Conservation (phyloP, 2,888 invertebrate species). For the Leptopilina drosophilae region DNA sequence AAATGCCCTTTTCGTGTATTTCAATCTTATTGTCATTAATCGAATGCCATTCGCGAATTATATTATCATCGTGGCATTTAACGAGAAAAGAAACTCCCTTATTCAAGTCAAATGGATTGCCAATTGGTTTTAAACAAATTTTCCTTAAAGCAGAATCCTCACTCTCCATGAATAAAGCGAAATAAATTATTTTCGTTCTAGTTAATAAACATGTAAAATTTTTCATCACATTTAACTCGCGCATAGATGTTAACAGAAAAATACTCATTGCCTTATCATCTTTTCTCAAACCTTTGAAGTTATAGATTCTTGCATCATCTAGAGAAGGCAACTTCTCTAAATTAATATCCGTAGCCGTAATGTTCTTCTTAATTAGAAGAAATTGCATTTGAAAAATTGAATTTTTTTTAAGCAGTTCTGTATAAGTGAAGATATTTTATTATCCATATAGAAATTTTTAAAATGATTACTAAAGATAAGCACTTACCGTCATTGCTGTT, state of each 20-base stretch:
- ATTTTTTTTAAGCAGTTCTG: neutral
- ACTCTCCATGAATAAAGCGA: neutral
- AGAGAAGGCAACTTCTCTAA: neutral
- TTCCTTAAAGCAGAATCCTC: neutral
- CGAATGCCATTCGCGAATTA: neutral
- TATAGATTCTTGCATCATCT: neutral
- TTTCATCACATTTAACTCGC: neutral
- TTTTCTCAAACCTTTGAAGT: neutral
- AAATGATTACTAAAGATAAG: no score
- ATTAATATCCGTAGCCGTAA: neutral
- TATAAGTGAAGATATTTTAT: no score
- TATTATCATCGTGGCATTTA: neutral
- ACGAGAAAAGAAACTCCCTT: neutral
- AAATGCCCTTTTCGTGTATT: neutral
- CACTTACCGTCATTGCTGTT: neutral
- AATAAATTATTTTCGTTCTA: neutral
- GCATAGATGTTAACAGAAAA: neutral
- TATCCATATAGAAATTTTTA: no score
- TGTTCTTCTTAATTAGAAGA: neutral
- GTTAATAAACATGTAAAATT: neutral
- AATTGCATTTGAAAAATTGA: neutral
- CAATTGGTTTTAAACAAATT: neutral
- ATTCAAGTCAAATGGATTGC: neutral
- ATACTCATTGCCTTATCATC: neutral
- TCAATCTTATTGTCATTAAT: neutral